Conservation (phyloP, 2,797 vertebrate genomes). For the Diplodus sargus region DNA sequence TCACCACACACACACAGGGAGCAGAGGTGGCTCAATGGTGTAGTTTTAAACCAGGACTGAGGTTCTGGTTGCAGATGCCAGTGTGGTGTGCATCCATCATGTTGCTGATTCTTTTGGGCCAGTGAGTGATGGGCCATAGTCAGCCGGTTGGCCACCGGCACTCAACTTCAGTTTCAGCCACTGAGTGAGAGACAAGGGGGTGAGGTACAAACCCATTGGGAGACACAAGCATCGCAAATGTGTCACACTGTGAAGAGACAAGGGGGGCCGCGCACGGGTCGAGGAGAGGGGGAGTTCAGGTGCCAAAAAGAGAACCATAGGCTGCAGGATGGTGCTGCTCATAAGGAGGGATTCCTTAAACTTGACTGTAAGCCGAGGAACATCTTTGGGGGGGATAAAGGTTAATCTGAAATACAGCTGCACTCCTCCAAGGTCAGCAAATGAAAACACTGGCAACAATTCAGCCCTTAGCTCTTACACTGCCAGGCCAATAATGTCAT, state of each 20-base stretch:
- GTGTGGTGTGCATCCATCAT: constrained; percentile 63
- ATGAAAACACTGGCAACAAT: not conserved
- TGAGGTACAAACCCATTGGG: constrained; percentile 55
- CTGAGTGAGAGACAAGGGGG: constrained; percentile 66
- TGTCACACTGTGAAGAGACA: constrained; percentile 63
- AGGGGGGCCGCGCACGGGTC: not conserved
- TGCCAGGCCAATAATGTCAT: too few relatives aligned
- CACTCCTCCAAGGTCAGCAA: constrained; percentile 26
- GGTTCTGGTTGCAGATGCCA: constrained; percentile 75
- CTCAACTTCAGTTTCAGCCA: constrained; percentile 70
- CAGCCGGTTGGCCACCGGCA: constrained; percentile 51
- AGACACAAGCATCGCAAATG: constrained; percentile 55
- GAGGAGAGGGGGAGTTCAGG: not conserved
- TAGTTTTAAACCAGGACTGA: constrained; percentile 53
- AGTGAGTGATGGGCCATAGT: constrained; percentile 72
- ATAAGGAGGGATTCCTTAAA: constrained; percentile 21
- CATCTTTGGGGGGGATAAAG: constrained; percentile 12
- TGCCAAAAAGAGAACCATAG: constrained; percentile 12
- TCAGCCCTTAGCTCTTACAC: not conserved
- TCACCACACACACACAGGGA: constrained; percentile 28
- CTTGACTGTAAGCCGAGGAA: not conserved
- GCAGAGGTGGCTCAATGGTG: constrained; percentile 28
- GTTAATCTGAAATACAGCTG: constrained; percentile 2
- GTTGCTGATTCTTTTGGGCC: constrained; percentile 64
- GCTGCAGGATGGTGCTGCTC: constrained; percentile 2